These are phyloP conservation scores for Thymallus thymallus DNA, from an alignment of 2,113 vertebrate species.

Conservation along the genomic window DNA sequence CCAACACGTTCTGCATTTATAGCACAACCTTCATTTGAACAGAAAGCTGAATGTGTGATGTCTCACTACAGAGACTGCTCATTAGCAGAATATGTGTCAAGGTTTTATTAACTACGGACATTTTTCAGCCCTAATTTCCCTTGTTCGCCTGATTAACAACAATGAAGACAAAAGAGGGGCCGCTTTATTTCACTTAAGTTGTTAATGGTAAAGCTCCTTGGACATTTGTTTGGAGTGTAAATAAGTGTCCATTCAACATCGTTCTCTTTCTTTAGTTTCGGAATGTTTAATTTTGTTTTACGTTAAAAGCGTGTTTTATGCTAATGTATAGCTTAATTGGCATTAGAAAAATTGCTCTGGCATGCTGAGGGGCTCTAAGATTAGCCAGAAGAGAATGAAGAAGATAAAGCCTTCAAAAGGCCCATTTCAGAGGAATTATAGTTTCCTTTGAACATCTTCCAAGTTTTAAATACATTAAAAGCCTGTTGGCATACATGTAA, in stretches of 20 bases:
- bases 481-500: constrained; percentile 99
- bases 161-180: constrained; percentile 49
- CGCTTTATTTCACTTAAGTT: constrained; percentile 57
- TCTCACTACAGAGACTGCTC: constrained; percentile 42
- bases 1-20: constrained; percentile 67
- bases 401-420: constrained; percentile 98
- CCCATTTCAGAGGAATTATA: constrained; percentile 99
- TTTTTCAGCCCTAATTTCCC: constrained; percentile 39
- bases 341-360: constrained; percentile 98
- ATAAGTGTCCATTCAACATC: constrained; percentile 79
- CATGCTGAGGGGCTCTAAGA: constrained; percentile 94
- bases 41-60: constrained; percentile 28
- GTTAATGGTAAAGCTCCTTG: constrained; percentile 62
- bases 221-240: constrained; percentile 64
- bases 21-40: constrained; percentile 71
- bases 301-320: constrained; percentile 87
- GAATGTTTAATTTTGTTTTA: neutral
- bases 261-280: constrained; percentile 83
- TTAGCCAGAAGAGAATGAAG: constrained; percentile 96
- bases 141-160: constrained; percentile 48
- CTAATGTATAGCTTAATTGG: constrained; percentile 97
- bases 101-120: constrained; percentile 45
- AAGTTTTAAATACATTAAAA: constrained; percentile 97
- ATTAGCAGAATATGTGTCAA: constrained; percentile 58
- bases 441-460: constrained; percentile 97